Base-by-base conservation (phyloP, 2,888 invertebrate genomes). In the Drosophila mayaguana region DNA sequence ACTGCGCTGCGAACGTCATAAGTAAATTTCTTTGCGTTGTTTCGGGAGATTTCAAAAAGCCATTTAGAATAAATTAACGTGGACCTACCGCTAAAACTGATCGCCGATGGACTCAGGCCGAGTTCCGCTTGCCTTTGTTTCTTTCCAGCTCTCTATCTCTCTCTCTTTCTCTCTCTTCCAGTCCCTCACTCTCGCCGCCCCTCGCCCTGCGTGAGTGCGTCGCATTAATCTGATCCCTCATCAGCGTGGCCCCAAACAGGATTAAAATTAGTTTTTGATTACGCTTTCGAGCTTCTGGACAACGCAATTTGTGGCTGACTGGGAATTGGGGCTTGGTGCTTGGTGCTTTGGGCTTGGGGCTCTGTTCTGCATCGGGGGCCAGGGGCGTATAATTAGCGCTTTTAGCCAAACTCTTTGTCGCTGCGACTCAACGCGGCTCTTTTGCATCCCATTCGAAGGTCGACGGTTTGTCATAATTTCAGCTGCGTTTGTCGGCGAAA, bases 191-290 rank as follows among this genome's bases (percentile, higher is more conserved):
- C 25, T 6, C 25, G 3, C 36, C 7, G 2, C 8, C 28, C 20
- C 32, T 43, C 9, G 4, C 32, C 22, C 40, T 57, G 68, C 73
- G 70, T 67, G 86, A 75, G 72, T 80, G 67, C 81, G 66, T 79
- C 85, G 81, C 75, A 82, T 88, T 89, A 84, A 89, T 89, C 85
- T 89, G 91, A 90, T 85, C 88, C 89, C 88, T 83, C 90, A 88
- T 88, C 91, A 91, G 77, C 83, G 75, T 79, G 80, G 79, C 72
- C 86, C 83, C 89, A 90, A 91, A 90, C 92, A 91, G 92, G 92
- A 92, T 92, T 92, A 92, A 92, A 92, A 92, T 92, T 92, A 92
- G 92, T 92, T 92, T 92, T 92, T 92, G 93, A 92, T 92, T 92
- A 92, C 92, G 91, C 89, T 92, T 92, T 92, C 90, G 92, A 92